These are phyloP conservation scores for Heliconius sara DNA, from an alignment of 2,888 invertebrate genomes.

Conservation along the genomic window DNA sequence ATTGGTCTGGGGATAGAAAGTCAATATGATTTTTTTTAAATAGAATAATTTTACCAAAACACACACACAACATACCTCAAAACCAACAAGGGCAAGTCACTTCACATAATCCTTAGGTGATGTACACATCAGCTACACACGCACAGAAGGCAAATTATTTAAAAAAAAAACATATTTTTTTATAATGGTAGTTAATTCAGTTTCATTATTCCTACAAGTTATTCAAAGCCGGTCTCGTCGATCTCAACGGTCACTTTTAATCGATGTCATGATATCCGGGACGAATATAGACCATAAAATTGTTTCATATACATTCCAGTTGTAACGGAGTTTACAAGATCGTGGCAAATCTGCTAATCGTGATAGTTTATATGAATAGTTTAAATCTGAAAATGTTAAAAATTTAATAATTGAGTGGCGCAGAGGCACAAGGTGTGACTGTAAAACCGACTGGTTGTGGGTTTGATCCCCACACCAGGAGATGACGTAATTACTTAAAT, in stretches of 20 bases:
- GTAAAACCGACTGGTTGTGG: too few relatives aligned
- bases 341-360: constrained; percentile 37
- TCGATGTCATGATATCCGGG: constrained; percentile 37
- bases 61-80: too few relatives aligned
- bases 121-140: too few relatives aligned
- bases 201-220: background rate
- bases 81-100: too few relatives aligned
- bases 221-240: constrained; percentile 13
- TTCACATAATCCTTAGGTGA: too few relatives aligned
- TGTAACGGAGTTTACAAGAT: constrained; percentile 42
- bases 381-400: background rate
- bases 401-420: background rate
- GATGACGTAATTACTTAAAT: too few relatives aligned
- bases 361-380: constrained; percentile 9
- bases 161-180: background rate
- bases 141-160: too few relatives aligned
- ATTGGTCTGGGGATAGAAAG: background rate
- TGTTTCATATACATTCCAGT: constrained; percentile 43
- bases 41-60: too few relatives aligned
- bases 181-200: background rate
- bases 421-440: too few relatives aligned
- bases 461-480: too few relatives aligned
- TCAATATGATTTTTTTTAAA: background rate
- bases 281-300: constrained; percentile 47
- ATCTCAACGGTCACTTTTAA: constrained; percentile 31